phyloP scores from a whole-genome alignment of 2,888 invertebrate species.

The Platycnemis pennipes region DNA sequence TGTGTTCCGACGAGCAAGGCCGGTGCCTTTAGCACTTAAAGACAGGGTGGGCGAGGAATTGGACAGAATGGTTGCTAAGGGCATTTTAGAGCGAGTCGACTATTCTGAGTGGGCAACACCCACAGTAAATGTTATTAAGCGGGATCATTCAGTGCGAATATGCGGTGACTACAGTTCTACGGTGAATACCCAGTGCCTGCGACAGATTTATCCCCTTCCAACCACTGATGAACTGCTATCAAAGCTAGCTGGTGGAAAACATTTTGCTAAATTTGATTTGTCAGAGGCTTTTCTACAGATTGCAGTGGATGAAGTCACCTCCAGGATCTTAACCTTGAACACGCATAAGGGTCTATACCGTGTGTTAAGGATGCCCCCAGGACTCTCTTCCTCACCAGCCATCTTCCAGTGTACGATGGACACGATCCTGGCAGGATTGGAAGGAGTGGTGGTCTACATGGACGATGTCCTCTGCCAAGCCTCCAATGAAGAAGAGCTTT shows the following conservation, averaged over 20 bases:
- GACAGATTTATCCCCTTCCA: neutral
- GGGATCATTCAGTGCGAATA: no score
- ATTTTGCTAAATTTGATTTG: neutral
- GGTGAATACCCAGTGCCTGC: no score
- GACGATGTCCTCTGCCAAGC: neutral
- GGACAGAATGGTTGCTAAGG: no score
- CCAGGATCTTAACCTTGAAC: neutral
- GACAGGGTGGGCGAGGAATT: no score
- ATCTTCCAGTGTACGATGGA: neutral
- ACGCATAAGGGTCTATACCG: neutral
- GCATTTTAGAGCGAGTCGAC: no score
- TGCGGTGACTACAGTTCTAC: no score
- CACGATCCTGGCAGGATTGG: neutral
- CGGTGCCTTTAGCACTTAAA: no score
- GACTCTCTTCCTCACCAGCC: neutral
- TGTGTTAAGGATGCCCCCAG: no score
- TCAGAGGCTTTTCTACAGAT: neutral
- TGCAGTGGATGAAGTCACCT: neutral
- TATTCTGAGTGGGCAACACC: no score
- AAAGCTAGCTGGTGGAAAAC: neutral
- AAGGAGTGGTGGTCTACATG: neutral
- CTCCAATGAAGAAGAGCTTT: neutral
- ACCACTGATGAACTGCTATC: no score
- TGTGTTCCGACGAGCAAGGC: no score
- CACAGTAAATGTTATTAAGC: no score